These are phyloP conservation scores for Anableps anableps DNA, from an alignment of 2,797 vertebrate genomes.

Conservation along the genomic window DNA sequence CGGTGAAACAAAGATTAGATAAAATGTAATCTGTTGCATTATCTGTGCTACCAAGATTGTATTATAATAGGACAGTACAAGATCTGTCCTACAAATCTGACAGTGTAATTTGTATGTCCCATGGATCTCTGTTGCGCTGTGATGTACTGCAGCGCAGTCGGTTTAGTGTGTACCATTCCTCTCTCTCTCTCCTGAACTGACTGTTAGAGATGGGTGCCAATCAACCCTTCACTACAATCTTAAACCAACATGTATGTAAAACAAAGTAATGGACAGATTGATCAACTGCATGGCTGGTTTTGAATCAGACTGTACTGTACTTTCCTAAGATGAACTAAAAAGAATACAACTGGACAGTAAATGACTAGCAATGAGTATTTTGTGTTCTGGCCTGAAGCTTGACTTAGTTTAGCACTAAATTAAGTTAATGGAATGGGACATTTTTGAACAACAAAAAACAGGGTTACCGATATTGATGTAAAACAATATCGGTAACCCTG, in stretches of 20 bases:
- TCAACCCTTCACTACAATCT: not conserved
- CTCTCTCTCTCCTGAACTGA: not conserved
- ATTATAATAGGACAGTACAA: not conserved
- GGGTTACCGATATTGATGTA: not conserved
- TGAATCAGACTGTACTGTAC: not conserved
- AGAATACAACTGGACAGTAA: not conserved
- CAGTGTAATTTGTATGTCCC: not conserved
- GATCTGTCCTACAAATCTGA: not conserved
- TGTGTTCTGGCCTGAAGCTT: not conserved
- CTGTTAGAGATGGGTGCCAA: not conserved
- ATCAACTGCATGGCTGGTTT: not conserved
- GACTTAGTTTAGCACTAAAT: not conserved
- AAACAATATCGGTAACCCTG: not conserved
- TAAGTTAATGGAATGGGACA: not conserved
- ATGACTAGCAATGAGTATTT: not conserved
- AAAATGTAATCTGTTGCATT: not conserved
- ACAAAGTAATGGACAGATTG: not conserved
- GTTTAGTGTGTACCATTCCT: too few species aligned
- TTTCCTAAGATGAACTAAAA: not conserved
- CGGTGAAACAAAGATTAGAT: not conserved
- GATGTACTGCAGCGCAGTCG: too few species aligned
- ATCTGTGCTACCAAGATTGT: not conserved
- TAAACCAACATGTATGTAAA: not conserved
- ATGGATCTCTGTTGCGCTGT: not conserved
- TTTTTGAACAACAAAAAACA: not conserved